phyloP scores from a whole-genome alignment of 2,888 invertebrate species.

The Malacosoma neustria region DNA sequence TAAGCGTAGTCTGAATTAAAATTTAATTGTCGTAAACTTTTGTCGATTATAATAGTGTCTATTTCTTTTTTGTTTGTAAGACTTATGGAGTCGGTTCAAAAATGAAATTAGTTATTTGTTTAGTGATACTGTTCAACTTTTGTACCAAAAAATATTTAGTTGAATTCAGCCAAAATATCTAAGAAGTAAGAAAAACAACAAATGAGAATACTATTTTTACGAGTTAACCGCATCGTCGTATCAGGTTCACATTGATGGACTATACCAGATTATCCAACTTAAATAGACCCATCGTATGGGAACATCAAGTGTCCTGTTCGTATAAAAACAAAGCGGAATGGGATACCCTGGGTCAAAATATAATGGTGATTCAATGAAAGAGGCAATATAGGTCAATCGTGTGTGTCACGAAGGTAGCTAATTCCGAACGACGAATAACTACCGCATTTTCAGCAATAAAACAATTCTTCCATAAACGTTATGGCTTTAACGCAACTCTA shows the following conservation, averaged over 20 bases:
- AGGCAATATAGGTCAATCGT: slow-evolving; percentile 51
- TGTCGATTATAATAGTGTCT: too few species aligned
- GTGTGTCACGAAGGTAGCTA: slow-evolving; percentile 48
- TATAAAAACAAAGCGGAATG: slow-evolving; percentile 12
- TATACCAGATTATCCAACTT: slow-evolving; percentile 19
- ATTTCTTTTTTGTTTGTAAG: too few species aligned
- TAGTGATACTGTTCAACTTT: too few species aligned
- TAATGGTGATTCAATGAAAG: slow-evolving; percentile 33
- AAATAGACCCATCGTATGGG: slow-evolving; percentile 16
- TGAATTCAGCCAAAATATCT: too few species aligned
- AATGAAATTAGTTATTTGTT: too few species aligned
- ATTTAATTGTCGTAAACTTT: too few species aligned
- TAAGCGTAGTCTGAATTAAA: too few species aligned
- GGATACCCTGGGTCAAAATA: slow-evolving; percentile 22
- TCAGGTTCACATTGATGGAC: slow-evolving; percentile 21
- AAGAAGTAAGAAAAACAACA: too few species aligned
- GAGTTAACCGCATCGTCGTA: slow-evolving; percentile 18
- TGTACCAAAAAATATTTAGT: too few species aligned
- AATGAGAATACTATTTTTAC: slow-evolving; percentile 27
- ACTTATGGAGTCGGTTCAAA: too few species aligned
- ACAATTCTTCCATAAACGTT: slow-evolving; percentile 50
- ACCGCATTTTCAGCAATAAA: slow-evolving; percentile 53
- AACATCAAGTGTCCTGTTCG: slow-evolving; percentile 13
- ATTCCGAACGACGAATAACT: slow-evolving; percentile 32
- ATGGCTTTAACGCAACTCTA: slow-evolving; percentile 42